phyloP scores from a whole-genome alignment of 1,140 invertebrate species.

The Agrypnia vestita region DNA sequence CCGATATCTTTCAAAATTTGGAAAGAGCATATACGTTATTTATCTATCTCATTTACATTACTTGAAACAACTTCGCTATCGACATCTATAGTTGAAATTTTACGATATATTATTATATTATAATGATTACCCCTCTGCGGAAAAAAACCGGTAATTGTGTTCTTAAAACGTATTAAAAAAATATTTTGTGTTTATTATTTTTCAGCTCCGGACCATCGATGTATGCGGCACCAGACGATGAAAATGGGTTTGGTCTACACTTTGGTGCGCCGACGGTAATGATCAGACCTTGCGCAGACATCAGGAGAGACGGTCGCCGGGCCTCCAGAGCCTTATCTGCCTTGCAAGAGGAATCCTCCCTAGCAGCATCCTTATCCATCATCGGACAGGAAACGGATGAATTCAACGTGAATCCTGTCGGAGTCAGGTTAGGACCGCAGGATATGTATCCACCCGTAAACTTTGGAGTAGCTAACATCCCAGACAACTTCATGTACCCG shows the following conservation, averaged over 20 bases:
- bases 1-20: too few relatives aligned
- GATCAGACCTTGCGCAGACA: slow-evolving; percentile 59
- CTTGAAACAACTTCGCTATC: too few relatives aligned
- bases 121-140: too few relatives aligned
- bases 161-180: too few relatives aligned
- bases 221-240: slow-evolving; percentile 57
- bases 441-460: slow-evolving; percentile 24
- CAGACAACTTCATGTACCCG: neutral
- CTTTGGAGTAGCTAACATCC: neutral
- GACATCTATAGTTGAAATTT: too few relatives aligned
- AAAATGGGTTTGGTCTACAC: slow-evolving; percentile 55
- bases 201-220: slow-evolving; percentile 56
- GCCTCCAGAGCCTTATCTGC: slow-evolving; percentile 56
- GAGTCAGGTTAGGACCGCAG: slow-evolving; percentile 9
- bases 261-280: slow-evolving; percentile 57
- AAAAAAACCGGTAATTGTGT: too few relatives aligned
- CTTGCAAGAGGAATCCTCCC: slow-evolving; percentile 52
- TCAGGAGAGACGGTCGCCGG: slow-evolving; percentile 57
- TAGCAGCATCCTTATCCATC: slow-evolving; percentile 10
- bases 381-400: slow-evolving; percentile 31
- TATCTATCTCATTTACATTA: too few relatives aligned
- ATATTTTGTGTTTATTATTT: neutral
- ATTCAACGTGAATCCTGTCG: slow-evolving; percentile 9
- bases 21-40: too few relatives aligned
- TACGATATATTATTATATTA: too few relatives aligned